These are phyloP conservation scores for Himalopsyche japonica DNA, from an alignment of 2,888 invertebrate genomes.

Conservation along the genomic window DNA sequence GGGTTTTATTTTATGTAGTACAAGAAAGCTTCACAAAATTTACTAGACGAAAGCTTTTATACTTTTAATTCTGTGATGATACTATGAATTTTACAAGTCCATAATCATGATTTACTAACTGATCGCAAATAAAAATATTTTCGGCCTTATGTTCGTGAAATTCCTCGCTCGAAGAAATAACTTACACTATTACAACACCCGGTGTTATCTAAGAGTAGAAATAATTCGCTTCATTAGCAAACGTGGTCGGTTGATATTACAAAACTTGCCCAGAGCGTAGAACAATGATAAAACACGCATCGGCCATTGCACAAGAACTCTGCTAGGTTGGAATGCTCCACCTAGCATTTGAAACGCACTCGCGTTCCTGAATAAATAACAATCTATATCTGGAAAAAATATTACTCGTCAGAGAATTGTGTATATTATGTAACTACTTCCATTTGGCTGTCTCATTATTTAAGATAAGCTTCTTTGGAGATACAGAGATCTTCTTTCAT, in stretches of 20 bases:
- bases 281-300: not conserved
- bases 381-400: not conserved
- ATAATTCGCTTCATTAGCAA: constrained; percentile 9
- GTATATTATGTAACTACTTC: too few species aligned
- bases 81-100: too few species aligned
- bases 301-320: not conserved
- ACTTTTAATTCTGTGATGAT: too few species aligned
- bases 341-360: not conserved
- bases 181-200: not conserved
- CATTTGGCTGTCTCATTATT: too few species aligned
- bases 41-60: too few species aligned
- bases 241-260: not conserved
- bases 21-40: too few species aligned
- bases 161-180: not conserved
- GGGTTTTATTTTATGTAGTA: too few species aligned
- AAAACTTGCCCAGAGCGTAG: not conserved
- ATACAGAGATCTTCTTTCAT: too few species aligned
- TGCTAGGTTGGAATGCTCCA: not conserved
- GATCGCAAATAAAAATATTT: not conserved
- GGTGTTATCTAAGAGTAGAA: constrained; percentile 7
- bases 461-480: too few species aligned
- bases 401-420: too few species aligned
- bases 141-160: not conserved
- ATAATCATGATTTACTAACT: too few species aligned
- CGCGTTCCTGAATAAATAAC: not conserved